Percentiles rank a stretch among this genome's conserved stretches.
phyloP scores from a whole-genome alignment of 2,797 vertebrate species.

The Lepus oiostolus region DNA sequence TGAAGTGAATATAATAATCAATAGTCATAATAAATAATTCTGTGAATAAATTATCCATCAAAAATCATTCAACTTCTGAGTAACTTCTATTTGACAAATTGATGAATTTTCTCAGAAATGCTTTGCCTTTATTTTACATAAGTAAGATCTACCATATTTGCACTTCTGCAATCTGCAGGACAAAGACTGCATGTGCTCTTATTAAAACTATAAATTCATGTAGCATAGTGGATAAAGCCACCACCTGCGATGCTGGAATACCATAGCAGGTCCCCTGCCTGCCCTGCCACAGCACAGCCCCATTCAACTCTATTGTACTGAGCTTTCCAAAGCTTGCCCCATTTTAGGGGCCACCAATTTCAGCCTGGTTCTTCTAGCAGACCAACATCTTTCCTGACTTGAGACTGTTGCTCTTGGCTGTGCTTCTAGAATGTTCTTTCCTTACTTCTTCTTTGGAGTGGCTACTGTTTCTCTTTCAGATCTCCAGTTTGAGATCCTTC shows the following conservation, averaged over 20 bases:
- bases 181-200: constrained; percentile 38
- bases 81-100: not conserved
- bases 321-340: not conserved
- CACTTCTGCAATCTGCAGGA: constrained; percentile 21
- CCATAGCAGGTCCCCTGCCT: not conserved
- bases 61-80: not conserved
- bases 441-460: not conserved
- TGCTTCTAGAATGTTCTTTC: not conserved
- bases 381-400: not conserved
- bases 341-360: not conserved
- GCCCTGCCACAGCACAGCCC: not conserved
- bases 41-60: not conserved
- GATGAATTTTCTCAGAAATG: not conserved
- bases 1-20: constrained; percentile 4
- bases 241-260: not conserved
- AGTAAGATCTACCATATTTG: not conserved
- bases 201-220: constrained; percentile 61
- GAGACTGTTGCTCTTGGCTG: not conserved
- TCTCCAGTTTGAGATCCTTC: not conserved
- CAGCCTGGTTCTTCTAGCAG: not conserved
- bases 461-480: not conserved
- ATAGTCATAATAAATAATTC: not conserved
- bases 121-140: constrained; percentile 9
- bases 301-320: not conserved
- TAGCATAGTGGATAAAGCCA: too few species aligned